These are phyloP conservation scores for Gryllus bimaculatus DNA, from an alignment of 1,140 invertebrate species.

Conservation along the genomic window DNA sequence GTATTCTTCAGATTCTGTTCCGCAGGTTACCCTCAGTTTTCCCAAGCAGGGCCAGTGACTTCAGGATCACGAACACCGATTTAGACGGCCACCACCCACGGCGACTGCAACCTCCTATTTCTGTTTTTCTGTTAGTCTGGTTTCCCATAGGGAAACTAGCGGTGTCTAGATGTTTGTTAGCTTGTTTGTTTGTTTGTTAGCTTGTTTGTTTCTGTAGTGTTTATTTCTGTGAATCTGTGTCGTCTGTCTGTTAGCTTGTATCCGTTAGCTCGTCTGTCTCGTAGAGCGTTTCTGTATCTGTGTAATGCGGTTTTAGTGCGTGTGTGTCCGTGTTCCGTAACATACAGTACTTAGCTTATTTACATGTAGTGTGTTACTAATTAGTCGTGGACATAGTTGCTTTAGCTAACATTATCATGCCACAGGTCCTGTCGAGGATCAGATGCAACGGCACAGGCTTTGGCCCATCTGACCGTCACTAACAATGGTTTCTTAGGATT, in stretches of 20 bases:
- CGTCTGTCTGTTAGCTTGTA: conserved; percentile 3
- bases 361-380: neutral
- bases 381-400: neutral
- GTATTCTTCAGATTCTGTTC: neutral
- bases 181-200: conserved; percentile 5
- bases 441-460: neutral
- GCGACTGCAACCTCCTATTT: neutral
- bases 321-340: neutral
- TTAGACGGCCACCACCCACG: neutral
- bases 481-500: neutral
- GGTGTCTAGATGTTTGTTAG: neutral
- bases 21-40: neutral
- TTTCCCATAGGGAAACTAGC: neutral
- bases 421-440: neutral
- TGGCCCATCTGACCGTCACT: neutral
- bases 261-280: neutral
- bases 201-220: neutral
- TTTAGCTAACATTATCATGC: neutral
- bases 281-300: neutral
- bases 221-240: conserved; percentile 2
- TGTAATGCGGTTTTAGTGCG: neutral
- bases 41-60: neutral
- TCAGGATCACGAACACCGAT: neutral
- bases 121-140: conserved; percentile 1
- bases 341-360: neutral